Evolutionary conservation across 1,140 invertebrate genomes (phyloP).

Genomic region (Dendrolimus kikuchii): DNA sequence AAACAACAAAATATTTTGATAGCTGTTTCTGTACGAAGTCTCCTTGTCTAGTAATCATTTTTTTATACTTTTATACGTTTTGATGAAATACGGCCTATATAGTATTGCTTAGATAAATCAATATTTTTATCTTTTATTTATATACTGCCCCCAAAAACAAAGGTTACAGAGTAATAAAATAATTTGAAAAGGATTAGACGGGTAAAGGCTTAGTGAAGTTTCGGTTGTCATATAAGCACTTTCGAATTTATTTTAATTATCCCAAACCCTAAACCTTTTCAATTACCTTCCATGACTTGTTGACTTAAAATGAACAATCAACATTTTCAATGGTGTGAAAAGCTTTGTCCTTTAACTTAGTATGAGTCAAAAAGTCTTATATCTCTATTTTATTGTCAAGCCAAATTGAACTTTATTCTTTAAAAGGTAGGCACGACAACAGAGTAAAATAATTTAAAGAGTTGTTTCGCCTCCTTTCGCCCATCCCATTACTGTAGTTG

Average conservation of each 20-base stretch:
- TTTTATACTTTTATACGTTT: no score
- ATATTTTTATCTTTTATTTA: no score
- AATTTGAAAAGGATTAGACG: no score
- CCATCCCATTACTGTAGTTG: slow-evolving; percentile 43
- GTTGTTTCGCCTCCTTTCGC: slow-evolving; percentile 28
- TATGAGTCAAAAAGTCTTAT: slow-evolving; percentile 6
- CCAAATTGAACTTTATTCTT: background rate
- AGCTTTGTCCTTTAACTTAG: slow-evolving; percentile 14
- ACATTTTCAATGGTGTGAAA: slow-evolving; percentile 37
- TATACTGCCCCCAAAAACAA: no score
- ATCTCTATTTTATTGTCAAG: background rate
- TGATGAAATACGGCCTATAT: no score
- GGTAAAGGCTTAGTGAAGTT: no score
- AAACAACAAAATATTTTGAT: no score
- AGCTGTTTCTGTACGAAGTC: no score
- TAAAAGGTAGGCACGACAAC: background rate
- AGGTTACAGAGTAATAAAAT: no score
- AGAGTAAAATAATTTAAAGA: slow-evolving; percentile 2
- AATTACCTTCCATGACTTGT: slow-evolving; percentile 10
- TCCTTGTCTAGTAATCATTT: no score
- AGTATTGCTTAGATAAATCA: no score
- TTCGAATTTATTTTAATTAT: background rate
- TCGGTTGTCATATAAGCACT: no score
- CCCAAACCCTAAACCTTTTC: background rate
- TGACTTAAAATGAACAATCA: slow-evolving; percentile 29